These are phyloP conservation scores for Palythoa caribaeorum DNA, from an alignment of 92 coral and sea anemone species.

Conservation along the genomic window DNA sequence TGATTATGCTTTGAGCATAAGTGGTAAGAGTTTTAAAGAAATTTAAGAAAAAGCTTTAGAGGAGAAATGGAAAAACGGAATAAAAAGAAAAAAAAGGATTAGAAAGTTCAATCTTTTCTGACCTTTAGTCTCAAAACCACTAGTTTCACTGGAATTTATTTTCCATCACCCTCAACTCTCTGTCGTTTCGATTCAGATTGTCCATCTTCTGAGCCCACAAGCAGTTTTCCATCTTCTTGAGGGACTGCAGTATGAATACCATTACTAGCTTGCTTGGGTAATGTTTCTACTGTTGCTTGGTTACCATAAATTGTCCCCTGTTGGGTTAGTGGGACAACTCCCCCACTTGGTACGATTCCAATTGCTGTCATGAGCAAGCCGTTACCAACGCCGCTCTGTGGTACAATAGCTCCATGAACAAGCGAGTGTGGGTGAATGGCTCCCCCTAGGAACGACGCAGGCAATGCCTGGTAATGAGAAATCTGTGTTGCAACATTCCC, in stretches of 20 bases:
- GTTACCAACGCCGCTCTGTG: conserved; percentile 82
- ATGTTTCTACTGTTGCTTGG: conserved; percentile 18
- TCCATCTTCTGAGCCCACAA: conserved; percentile 61
- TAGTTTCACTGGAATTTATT: not conserved
- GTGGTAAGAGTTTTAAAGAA: not conserved
- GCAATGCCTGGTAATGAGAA: conserved; percentile 79
- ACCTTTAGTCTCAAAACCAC: not conserved
- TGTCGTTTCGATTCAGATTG: conserved; percentile 79
- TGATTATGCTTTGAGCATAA: not conserved
- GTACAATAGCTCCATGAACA: conserved; percentile 74
- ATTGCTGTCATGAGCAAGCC: conserved; percentile 79
- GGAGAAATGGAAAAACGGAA: not conserved
- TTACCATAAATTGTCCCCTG: conserved; percentile 79
- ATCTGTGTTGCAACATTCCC: conserved; percentile 58
- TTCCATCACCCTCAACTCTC: conserved; percentile 61
- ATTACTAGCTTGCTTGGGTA: conserved; percentile 43
- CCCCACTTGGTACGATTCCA: conserved; percentile 82
- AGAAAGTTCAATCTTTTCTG: not conserved
- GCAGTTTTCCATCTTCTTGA: conserved; percentile 56
- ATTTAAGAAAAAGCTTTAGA: not conserved
- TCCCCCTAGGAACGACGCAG: conserved; percentile 72
- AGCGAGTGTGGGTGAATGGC: conserved; percentile 73
- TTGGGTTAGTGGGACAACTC: conserved; percentile 69
- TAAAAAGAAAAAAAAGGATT: not conserved
- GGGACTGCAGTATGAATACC: conserved; percentile 30